Base-by-base conservation (phyloP, 2,888 invertebrate genomes). In the Morpho achilles region DNA sequence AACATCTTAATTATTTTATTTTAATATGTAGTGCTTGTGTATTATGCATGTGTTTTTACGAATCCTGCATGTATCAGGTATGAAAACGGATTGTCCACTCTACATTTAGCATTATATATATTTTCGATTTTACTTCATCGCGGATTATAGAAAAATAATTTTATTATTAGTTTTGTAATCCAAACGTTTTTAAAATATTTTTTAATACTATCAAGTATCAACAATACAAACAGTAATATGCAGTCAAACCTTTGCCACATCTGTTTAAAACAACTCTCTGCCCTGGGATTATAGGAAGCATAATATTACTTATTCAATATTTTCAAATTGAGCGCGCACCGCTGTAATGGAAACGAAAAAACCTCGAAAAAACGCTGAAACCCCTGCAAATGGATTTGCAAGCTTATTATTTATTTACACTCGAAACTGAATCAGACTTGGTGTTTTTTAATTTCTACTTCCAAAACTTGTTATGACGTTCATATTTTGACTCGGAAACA, bases 291-390 rank as follows among this genome's bases (percentile, higher is more conserved):
- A 77, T 71, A 73, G 74, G 73, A 70, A 73, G 76, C 74, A 77
- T 80, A 80, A 65, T 68, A 75, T 76, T 67, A 87, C 77, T 88
- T 87, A 89, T 89, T 89, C 87, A 89, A 87, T 86, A 87, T 87
- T 84, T 83, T 76, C 81, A 84, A 87, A 87, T 87, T 88, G 87
- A 81, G 80, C 79, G 79, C 77, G 77, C 80, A 72, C 72, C 77
- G 74, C 69, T 74, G 79, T 87, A 87, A 89, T 84, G 86, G 85
- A 54, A 81, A 73, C 69, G 70, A 84, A 89, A 55, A 55, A 55
- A 50, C 39, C 50, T 43, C 55, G 47, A 62, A 59, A 87, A 87
- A 87, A 83, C 69, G 64, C 71, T 75, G 68, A 77, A 80, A 78
- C 78, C 73, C 74, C 71, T 75, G 75, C 79, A 85, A 87, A 87